Base-by-base conservation (phyloP, 2,113 vertebrate species). In the Ptyas mucosa region DNA sequence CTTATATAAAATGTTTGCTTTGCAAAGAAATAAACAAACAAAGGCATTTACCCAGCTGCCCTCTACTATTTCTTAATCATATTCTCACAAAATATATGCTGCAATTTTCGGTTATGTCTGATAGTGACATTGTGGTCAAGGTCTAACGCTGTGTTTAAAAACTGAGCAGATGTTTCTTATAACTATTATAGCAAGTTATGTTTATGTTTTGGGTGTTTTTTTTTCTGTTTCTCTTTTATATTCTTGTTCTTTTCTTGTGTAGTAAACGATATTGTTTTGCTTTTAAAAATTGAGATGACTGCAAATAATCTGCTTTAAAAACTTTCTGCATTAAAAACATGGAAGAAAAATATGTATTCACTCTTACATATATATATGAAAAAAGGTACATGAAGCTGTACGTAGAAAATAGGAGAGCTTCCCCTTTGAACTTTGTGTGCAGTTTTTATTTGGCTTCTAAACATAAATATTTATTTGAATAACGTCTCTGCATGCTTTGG, bases 391-490 rank as follows among this genome's bases (percentile, higher is more conserved):
- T 57, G 5, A 58, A 86, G 87, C 24, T 12, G 24, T 55, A 61
- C 1, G 3, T 49, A 57, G 6, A 46, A 26, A 58, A 54, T 34
- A 14, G 14, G 14, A 8, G 23, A 18, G 8, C 20, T n/a, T 92
- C 87, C 53, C 58, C 87, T 54, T 54, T 92, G 34, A 92, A 81
- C 87, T 55, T 81, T 61, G 23, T 46, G 20, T 89, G 91, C 34
- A 92, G 51, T 87, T 92, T 88, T 92, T 64, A 43, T 89, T 90
- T 92, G 34, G 2, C 34, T 92, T 92, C 34, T 89, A 52, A 29
- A 52, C n/a, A 75, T 75, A 75, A 92, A 92, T 89, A 89, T 88
- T 75, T 81, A 88, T 92, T 75, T 89, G 51, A 89, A 75, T 46
- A 81, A 69, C 14, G 46, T 58, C n/a, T 92, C 85, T 88, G 49